Evolutionary conservation across 2,797 vertebrate genomes (phyloP), one percentile per base, ranked within the genome.

Genomic region (Oophaga sylvatica): DNA sequence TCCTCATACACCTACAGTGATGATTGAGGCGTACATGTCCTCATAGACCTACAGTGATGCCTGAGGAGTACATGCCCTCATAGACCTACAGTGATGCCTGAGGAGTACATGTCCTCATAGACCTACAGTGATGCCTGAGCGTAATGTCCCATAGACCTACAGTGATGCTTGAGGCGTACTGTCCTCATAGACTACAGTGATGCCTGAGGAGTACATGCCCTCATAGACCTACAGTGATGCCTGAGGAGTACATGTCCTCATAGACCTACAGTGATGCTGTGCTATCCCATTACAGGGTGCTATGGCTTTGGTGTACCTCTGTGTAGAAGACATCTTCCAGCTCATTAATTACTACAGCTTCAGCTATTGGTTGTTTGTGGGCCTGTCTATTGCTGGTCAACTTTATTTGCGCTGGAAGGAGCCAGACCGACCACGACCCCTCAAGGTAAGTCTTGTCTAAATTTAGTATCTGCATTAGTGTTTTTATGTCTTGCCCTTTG

Each of bases 281-380:
- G 10, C n/a, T 41, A 11, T 31, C 15, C 26, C 1, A 63, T 26
- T 16, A 3, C 90, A 96, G 95, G 95, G 95, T 9, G 70, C 96
- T 88, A 98, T 98, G 97, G 96, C 97, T 17, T 90, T 98, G 59
- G 93, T 98, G 80, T 98, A 98, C 90, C 92, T 98, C 83, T 98
- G 97, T 65, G 97, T 98, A 15, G 97, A 98, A 84, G 97, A 98
- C 70, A 96, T 98, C 91, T 98, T 97, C 93, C 94, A 95, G 91
- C 94, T 98, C 71, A 98, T 98, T 88, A 98, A 98, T 94, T 98
- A 98, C 94, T 98, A 98, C 92, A 98, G 97, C 92, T 98, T 98
- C 94, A 98, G 97, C 93, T 97, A 98, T 92, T 98, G 97, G 97
- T 96, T 98, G 92, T 98, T 98, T 53, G 97, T 98, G 83, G 97